phyloP scores from a whole-genome alignment of 2,888 invertebrate species.

The Petrolisthes cinctipes region DNA sequence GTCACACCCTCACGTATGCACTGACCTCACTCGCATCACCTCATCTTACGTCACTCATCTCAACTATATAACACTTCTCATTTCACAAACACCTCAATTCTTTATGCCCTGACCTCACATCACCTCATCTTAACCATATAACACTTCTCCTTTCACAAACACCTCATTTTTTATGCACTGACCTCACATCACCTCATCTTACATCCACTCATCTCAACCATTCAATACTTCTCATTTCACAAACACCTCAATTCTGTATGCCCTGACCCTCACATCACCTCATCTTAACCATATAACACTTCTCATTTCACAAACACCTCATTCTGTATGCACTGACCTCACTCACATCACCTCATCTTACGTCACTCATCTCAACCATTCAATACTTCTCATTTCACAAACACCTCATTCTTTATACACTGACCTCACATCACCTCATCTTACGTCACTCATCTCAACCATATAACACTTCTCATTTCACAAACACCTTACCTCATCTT shows the following conservation, averaged over 20 bases:
- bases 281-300: not conserved
- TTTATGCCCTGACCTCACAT: not conserved
- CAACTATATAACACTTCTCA: not conserved
- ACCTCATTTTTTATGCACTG: not conserved
- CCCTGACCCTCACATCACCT: not conserved
- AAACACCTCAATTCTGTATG: not conserved
- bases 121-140: not conserved
- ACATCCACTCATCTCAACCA: not conserved
- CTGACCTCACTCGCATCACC: not conserved
- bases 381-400: no score
- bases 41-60: not conserved
- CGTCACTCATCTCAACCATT: not conserved
- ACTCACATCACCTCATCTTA: not conserved
- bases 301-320: not conserved
- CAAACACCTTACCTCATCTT: not conserved
- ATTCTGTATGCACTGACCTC: not conserved
- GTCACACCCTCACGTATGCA: slow-evolving; percentile 6
- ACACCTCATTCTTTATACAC: not conserved
- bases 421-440: not conserved
- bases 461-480: no score
- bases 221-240: not conserved
- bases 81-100: not conserved
- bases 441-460: not conserved
- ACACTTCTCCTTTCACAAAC: no score
- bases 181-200: not conserved